Evolutionary conservation across 2,888 invertebrate genomes (phyloP), one percentile per base, ranked within the genome.

Genomic region (Ametastegia equiseti): DNA sequence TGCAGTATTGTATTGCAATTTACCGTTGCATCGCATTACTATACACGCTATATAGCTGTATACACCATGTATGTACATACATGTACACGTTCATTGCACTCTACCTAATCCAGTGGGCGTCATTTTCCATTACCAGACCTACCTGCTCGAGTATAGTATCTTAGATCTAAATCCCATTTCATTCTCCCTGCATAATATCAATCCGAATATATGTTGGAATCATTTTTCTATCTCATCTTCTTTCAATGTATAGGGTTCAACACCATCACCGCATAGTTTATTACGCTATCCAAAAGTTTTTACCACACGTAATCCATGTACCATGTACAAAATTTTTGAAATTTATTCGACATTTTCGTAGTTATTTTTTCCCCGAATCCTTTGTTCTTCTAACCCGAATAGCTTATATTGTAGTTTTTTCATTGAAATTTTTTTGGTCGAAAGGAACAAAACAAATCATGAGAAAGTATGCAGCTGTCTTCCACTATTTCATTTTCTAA

Each of bases 1-100:
- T 77, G 30, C 27, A 54, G 79, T 73, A 80, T 81, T 75, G 60
- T 60, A 60, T 75, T 77, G 73, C 81, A 73, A 71, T 81, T 75
- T 78, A 78, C 57, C 78, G 60, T 78, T 63, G 78, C 78, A 63
- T 78, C 63, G 63, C 60, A 63, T 78, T 78, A 78, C 60, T 36
- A 67, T 11, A 39, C 27, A 27, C 9, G 39, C 67, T 47, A 71
- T 30, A 47, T 27, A 71, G 11, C 6, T 60, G 7, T 27, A 23
- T 39, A 67, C n/a, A 36, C n/a, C 15, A 30, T 60, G 7, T 27
- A 23, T 39, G 36, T 33, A 50, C 15, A 33, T 73, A 9, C 27
- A 54, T 36, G 33, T 19, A 54, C 19, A 19, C 9, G 33, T 45
- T 27, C 54, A 50, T 75, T 36, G 75, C 50, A 75, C 54, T 75